Percentiles rank a stretch among this genome's conserved stretches.
phyloP scores from a whole-genome alignment of 2,113 vertebrate genomes.

The Phocoena sinus region DNA sequence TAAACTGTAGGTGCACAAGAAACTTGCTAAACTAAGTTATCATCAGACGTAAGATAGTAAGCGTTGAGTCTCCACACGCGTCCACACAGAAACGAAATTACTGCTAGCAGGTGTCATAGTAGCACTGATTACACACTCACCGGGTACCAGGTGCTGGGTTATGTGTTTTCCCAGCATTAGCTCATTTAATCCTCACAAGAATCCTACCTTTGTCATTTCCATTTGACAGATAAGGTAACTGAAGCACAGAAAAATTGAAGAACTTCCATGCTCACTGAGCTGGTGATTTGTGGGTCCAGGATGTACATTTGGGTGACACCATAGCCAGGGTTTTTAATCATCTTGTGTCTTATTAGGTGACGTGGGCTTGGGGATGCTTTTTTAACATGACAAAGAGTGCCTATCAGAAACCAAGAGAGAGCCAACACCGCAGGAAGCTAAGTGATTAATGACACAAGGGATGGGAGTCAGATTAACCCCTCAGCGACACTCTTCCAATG shows the following conservation, averaged over 20 bases:
- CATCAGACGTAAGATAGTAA: background rate
- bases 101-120: background rate
- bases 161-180: background rate
- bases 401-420: background rate
- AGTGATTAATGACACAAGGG: conserved; percentile 58
- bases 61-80: background rate
- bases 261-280: background rate
- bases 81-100: background rate
- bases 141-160: background rate
- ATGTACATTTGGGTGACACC: background rate
- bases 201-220: conserved; percentile 4
- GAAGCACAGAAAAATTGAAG: background rate
- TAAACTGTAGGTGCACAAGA: background rate
- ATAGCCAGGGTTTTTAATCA: background rate
- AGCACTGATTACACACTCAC: too few species aligned
- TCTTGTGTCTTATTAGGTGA: background rate
- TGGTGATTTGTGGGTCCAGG: background rate
- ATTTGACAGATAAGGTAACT: background rate
- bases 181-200: conserved; percentile 21
- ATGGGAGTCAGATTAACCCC: conserved; percentile 36
- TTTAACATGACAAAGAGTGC: background rate
- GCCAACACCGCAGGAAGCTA: background rate
- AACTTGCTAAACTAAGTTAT: background rate
- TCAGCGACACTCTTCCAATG: conserved; percentile 54
- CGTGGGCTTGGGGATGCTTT: background rate